Evolutionary conservation across 2,797 vertebrate genomes (phyloP).

Genomic region (Mareca penelope): DNA sequence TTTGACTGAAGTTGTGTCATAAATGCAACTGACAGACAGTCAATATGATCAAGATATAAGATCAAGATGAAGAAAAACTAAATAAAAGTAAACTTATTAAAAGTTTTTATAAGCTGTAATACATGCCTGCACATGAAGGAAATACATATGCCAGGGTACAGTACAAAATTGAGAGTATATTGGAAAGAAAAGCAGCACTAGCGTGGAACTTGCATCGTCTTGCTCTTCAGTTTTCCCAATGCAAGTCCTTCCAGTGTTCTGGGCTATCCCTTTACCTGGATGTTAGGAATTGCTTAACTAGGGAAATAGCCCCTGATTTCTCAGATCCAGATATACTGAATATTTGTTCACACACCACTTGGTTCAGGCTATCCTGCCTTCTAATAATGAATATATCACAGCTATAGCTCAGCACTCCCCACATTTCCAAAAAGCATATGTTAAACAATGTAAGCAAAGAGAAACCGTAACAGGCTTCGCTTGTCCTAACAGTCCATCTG

Average conservation of each 20-base stretch:
- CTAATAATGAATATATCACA: slow-evolving; percentile 81
- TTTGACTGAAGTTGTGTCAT: background rate
- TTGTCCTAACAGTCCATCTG: slow-evolving; percentile 83
- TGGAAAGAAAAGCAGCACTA: background rate
- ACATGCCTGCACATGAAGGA: background rate
- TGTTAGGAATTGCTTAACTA: background rate
- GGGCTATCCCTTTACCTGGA: background rate
- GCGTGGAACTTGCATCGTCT: fast-evolving
- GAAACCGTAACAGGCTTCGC: slow-evolving; percentile 73
- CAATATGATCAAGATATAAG: background rate
- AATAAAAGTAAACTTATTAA: background rate
- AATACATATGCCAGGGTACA: background rate
- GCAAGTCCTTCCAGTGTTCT: background rate
- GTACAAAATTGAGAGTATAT: background rate
- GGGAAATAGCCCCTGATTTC: background rate
- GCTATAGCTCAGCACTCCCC: slow-evolving; percentile 47
- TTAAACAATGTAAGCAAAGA: slow-evolving; percentile 76
- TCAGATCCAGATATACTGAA: background rate
- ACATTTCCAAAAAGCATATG: slow-evolving; percentile 77
- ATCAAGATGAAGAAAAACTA: background rate
- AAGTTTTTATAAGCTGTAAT: background rate
- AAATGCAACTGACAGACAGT: background rate
- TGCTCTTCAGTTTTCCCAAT: background rate
- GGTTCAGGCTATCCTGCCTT: slow-evolving; percentile 10
- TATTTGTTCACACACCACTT: background rate